Evolutionary conservation across 35 echinoderm and acorn worm genomes (phyloP), one percentile per base, ranked within the genome.

Genomic region (Chiridota heheva): DNA sequence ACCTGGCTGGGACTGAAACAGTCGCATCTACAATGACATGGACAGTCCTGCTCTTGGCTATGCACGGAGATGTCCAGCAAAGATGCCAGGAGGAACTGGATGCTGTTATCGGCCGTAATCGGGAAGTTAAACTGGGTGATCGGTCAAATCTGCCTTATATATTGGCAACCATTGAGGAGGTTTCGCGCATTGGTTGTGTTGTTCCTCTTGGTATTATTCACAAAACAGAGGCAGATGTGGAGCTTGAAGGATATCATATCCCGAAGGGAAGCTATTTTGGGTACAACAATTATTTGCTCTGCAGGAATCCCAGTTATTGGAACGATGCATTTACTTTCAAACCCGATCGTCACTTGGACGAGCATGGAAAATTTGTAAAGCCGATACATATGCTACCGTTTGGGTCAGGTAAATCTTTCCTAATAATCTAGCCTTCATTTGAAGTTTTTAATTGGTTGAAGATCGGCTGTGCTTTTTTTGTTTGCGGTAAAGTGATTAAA

Each of bases 301-400:
- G 44, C 27, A 34, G 51, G 37, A 76, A 95, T 69, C 73, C 81
- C 22, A 20, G 56, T 15, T 22, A 82, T 24, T 95, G 81, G 45
- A 60, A 70, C 16, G 81, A 95, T 27, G 86, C 91, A n/a, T 30
- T 81, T 1, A 46, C 33, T 13, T 95, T 95, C 40, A 80, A 63
- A 1, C 91, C 91, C 8, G 64, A 80, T 7, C 37, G 91, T 29
- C 90, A 86, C 44, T 18, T 95, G 18, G 69, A 40, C 33, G 41
- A 28, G 36, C 77, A 96, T 60, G 78, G 83, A 56, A 61, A 78
- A 43, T 77, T 82, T 1, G 20, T 77, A 4, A 42, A 53, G 7
- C 42, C 29, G 25, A 77, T 86, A 17, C 82, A 96, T 25, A 66
- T 96, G 24, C 86, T 96, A 10, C 82, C 84, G 2, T 96, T 96